Evolutionary conservation across 2,888 invertebrate species (phyloP).

Genomic region (Dryobotodes eremita): DNA sequence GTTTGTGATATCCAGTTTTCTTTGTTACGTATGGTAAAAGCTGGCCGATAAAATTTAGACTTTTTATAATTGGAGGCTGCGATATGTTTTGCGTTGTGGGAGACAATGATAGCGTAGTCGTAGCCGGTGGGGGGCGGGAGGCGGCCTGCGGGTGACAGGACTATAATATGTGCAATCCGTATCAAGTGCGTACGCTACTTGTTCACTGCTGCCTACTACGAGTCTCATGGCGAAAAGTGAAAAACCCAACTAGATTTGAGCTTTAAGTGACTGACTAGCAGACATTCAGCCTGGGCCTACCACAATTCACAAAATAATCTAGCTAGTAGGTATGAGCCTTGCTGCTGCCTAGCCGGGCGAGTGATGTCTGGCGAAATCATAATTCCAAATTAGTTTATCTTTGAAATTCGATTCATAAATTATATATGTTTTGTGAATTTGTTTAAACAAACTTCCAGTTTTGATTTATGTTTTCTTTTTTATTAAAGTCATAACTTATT

Average conservation of each 20-base stretch:
- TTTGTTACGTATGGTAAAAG: not conserved
- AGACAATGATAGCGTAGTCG: not conserved
- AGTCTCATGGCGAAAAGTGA: not conserved
- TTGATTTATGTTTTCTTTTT: not conserved
- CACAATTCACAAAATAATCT: not conserved
- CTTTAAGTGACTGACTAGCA: not conserved
- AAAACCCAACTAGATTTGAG: not conserved
- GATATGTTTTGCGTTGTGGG: not conserved
- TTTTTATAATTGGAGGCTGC: conserved; percentile 3
- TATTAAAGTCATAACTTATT: not conserved
- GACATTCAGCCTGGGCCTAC: not conserved
- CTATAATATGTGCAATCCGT: conserved; percentile 21
- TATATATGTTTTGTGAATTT: not conserved
- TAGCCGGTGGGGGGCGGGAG: not conserved
- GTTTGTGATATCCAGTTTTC: not conserved
- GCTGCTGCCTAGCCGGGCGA: not conserved
- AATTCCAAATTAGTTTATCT: not conserved
- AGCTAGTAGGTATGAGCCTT: not conserved
- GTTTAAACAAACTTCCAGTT: not conserved
- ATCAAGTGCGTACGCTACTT: conserved; percentile 2
- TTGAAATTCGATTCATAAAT: not conserved
- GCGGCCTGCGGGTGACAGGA: conserved; percentile 29
- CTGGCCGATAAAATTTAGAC: not conserved
- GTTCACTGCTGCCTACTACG: conserved; percentile 10
- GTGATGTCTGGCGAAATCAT: not conserved